Evolutionary conservation across 2,888 invertebrate species (phyloP).

Genomic region (Tachina grossa): DNA sequence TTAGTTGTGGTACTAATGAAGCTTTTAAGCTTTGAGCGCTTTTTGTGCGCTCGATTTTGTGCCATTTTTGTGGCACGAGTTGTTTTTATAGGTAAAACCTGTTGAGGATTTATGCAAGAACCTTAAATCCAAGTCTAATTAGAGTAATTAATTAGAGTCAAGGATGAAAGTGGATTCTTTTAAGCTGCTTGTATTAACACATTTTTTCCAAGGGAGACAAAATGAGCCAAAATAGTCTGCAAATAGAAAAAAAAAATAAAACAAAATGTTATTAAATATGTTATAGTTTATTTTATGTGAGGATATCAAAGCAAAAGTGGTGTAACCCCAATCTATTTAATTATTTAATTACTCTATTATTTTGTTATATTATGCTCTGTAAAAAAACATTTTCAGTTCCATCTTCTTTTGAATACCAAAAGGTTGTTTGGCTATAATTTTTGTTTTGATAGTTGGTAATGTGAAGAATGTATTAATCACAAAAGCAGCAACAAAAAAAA

Average conservation of each 20-base stretch:
- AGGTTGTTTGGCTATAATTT: too few relatives aligned
- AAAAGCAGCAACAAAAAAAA: too few relatives aligned
- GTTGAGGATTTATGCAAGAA: not conserved
- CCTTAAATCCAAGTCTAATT: not conserved
- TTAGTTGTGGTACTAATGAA: conserved; percentile 2
- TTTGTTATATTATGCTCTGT: too few relatives aligned
- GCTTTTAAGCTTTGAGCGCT: conserved; percentile 71
- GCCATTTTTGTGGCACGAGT: conserved; percentile 79
- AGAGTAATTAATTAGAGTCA: not conserved
- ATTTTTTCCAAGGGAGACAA: conserved; percentile 28
- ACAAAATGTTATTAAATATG: not conserved
- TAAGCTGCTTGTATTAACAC: conserved; percentile 38
- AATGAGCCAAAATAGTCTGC: conserved; percentile 22
- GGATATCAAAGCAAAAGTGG: too few relatives aligned
- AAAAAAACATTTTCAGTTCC: too few relatives aligned
- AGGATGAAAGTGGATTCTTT: not conserved
- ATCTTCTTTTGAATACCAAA: too few relatives aligned
- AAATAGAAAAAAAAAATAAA: conserved; percentile 29
- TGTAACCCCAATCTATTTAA: too few relatives aligned
- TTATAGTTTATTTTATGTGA: too few relatives aligned
- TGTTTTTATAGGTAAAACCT: conserved; percentile 47
- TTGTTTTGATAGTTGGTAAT: too few relatives aligned
- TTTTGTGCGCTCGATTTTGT: conserved; percentile 75
- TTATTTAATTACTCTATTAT: too few relatives aligned
- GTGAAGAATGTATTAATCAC: too few relatives aligned